Conservation (phyloP, 1,140 invertebrate genomes). For the Zaprionus inermis region DNA sequence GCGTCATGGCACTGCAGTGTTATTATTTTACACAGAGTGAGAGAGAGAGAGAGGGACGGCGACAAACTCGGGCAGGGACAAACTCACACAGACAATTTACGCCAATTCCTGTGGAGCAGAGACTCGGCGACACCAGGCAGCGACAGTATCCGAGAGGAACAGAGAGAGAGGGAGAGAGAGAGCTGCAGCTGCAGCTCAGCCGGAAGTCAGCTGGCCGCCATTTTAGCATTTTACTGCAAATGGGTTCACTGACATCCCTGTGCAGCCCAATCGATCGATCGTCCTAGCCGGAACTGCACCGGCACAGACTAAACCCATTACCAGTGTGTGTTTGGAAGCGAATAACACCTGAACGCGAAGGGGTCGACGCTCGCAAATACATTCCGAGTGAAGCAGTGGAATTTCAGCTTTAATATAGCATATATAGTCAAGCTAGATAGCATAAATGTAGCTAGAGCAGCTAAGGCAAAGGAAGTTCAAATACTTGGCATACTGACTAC, state of each 20-base stretch:
- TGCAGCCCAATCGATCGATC: constrained; percentile 38
- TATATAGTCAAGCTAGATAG: no score
- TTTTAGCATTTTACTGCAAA: constrained; percentile 31
- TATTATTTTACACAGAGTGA: constrained; percentile 37
- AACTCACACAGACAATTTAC: constrained; percentile 25
- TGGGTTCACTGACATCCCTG: constrained; percentile 39
- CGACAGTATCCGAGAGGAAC: not conserved
- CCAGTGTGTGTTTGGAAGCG: not conserved
- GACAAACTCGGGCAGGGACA: constrained; percentile 12
- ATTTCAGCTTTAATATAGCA: not conserved
- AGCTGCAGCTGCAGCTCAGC: constrained; percentile 10
- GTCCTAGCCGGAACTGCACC: constrained; percentile 10
- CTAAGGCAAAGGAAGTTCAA: no score
- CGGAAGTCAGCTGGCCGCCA: constrained; percentile 37
- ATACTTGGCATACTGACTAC: no score
- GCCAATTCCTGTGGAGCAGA: constrained; percentile 34
- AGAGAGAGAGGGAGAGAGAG: not conserved
- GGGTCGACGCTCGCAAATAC: not conserved
- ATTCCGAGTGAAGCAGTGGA: not conserved
- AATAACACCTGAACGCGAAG: not conserved
- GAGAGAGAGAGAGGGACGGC: no score
- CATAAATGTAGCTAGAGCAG: no score
- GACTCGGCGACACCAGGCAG: no score
- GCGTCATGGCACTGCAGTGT: constrained; percentile 43
- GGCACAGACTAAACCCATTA: constrained; percentile 3